Evolutionary conservation across 2,888 invertebrate genomes (phyloP), one percentile per base, ranked within the genome.

Genomic region (Cacoxenus indagator): DNA sequence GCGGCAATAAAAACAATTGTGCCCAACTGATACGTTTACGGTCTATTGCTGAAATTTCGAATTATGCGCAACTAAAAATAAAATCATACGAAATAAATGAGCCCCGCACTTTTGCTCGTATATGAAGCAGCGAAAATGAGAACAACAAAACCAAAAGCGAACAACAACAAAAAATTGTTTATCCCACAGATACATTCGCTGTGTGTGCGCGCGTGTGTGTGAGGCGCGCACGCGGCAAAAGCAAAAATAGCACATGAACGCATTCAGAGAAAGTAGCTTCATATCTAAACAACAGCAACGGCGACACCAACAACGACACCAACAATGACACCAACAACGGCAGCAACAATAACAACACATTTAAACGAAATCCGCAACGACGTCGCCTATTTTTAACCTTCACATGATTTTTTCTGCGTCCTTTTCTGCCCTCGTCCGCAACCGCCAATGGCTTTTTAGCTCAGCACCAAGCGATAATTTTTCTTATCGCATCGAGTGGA

Each of bases 261-360:
- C 51, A 51, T 51, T 22, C 51, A 48, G 48, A 17, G n/a, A 48
- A 48, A 48, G 48, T 48, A 17, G n/a, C 48, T 48, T 26, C 24
- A n/a, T n/a, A n/a, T n/a, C n/a, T n/a, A n/a, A 59, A 67, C 48
- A 51, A 48, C 9, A 51, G 22, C 22, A 51, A 51, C 19, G 22
- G 22, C 51, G 22, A 51, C 51, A 51, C 9, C 51, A 24, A 51
- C 22, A 6, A 51, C 51, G 9, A 51, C 37, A 14, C 46, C 73
- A 71, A 59, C 51, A 67, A 69, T 72, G 73, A 73, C 73, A 68
- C 71, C 69, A 72, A 69, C 72, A 70, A 70, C 65, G 71, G 59
- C 71, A 65, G n/a, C 67, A 66, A 46, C 27, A 69, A 70, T 64
- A 65, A 69, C 64, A 61, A 70, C 45, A 64, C 65, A 26, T 27